Conservation (phyloP, 2,888 invertebrate species). For the Carpatolechia fugitivella region DNA sequence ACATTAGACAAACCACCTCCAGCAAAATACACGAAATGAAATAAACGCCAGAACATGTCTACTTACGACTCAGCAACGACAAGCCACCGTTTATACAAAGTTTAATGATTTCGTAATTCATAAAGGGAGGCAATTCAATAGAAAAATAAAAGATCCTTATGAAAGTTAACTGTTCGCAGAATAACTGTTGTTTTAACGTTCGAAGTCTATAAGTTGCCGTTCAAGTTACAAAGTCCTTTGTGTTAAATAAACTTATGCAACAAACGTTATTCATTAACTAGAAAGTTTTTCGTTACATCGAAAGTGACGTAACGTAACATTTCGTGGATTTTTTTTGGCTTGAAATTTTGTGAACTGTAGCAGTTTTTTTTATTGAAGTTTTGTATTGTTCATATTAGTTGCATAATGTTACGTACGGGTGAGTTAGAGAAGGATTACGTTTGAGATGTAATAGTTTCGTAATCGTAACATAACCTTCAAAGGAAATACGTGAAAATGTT, state of each 20-base stretch:
- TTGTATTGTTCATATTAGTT: too few species aligned
- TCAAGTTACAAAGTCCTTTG: slow-evolving; percentile 9
- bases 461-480: too few species aligned
- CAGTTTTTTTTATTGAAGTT: too few species aligned
- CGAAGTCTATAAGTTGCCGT: neutral
- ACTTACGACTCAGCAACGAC: neutral
- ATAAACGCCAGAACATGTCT: neutral
- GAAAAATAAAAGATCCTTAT: slow-evolving; percentile 14
- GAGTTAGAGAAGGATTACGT: too few species aligned
- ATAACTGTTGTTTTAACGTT: slow-evolving; percentile 11
- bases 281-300: neutral
- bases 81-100: slow-evolving; percentile 1
- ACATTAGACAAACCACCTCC: too few species aligned
- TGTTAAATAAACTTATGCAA: slow-evolving; percentile 11
- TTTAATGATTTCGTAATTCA: slow-evolving; percentile 11
- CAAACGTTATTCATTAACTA: slow-evolving; percentile 7
- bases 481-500: too few species aligned
- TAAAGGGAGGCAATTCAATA: slow-evolving; percentile 12
- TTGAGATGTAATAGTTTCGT: too few species aligned
- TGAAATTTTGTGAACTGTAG: too few species aligned
- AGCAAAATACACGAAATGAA: neutral
- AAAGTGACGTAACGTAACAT: neutral
- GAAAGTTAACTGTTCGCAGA: neutral
- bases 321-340: neutral
- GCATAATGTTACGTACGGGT: too few species aligned